Conservation (phyloP, 1,140 invertebrate species). For the Diplogasteroides magnus region DNA sequence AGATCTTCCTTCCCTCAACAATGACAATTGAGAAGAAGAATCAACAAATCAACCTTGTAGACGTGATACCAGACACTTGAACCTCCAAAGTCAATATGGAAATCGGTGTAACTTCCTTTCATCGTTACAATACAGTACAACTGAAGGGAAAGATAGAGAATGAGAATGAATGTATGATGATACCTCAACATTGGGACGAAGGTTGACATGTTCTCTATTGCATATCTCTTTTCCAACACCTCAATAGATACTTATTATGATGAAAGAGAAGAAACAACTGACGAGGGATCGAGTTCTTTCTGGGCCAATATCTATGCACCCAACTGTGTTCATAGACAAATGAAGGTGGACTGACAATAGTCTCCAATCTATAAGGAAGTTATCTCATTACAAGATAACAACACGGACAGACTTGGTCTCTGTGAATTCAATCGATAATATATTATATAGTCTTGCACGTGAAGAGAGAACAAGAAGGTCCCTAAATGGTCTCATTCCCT, state of each 20-base stretch:
- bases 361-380: conserved; percentile 25
- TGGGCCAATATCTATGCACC: conserved; percentile 33
- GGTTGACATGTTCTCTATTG: conserved; percentile 2
- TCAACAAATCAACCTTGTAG: conserved; percentile 67
- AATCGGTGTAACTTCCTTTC: conserved; percentile 82
- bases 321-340: conserved; percentile 29
- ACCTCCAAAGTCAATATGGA: conserved; percentile 89
- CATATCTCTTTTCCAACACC: conserved; percentile 8
- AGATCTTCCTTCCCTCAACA: not conserved
- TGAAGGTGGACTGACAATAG: conserved; percentile 25
- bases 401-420: no score
- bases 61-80: conserved; percentile 92
- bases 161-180: no score
- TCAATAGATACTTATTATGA: not conserved
- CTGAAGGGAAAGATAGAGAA: no score
- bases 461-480: not conserved
- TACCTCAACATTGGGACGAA: no score
- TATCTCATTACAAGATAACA: no score
- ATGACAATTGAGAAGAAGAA: no score
- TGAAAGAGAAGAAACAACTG: not conserved
- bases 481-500: not conserved
- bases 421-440: not conserved
- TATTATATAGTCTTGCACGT: conserved; percentile 1
- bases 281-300: conserved; percentile 7
- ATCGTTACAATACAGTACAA: conserved; percentile 86